These are phyloP conservation scores for Balaeniceps rex DNA, from an alignment of 2,113 vertebrate species.

Conservation along the genomic window DNA sequence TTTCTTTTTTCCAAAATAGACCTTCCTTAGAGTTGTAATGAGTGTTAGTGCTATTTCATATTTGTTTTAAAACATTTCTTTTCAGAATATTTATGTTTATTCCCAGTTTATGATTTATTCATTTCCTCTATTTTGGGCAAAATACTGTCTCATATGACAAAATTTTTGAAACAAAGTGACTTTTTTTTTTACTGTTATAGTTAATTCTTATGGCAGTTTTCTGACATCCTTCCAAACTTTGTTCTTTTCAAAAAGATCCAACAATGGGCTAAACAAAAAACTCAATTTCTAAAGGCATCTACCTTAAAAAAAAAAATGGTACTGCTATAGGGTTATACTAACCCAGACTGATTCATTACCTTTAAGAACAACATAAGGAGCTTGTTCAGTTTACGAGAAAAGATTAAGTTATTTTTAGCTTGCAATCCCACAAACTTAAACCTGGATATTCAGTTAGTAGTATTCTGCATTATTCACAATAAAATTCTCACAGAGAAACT, in stretches of 20 bases:
- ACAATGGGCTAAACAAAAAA: not conserved
- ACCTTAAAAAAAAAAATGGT: not conserved
- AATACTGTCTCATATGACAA: not conserved
- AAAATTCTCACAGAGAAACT: not conserved
- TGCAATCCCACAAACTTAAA: not conserved
- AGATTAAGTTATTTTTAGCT: not conserved
- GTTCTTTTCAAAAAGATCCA: conserved; percentile 13
- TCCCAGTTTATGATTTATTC: not conserved
- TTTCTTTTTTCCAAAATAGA: conserved; percentile 17
- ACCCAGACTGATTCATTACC: not conserved
- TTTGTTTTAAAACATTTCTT: conserved; percentile 35
- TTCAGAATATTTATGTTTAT: conserved; percentile 13
- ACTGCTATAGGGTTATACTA: not conserved
- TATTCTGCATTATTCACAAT: not conserved
- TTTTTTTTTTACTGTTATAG: not conserved
- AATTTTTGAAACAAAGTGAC: not conserved
- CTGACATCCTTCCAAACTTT: not conserved
- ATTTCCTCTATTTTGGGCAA: not conserved
- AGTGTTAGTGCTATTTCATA: not conserved
- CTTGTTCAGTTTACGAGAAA: not conserved
- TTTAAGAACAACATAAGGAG: not conserved
- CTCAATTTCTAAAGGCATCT: not conserved
- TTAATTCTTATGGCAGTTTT: not conserved
- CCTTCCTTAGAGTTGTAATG: not conserved
- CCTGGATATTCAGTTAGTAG: not conserved